Percentiles rank a stretch among this genome's conserved stretches.
phyloP scores from a whole-genome alignment of 2,888 invertebrate species.

The Noctua comes region DNA sequence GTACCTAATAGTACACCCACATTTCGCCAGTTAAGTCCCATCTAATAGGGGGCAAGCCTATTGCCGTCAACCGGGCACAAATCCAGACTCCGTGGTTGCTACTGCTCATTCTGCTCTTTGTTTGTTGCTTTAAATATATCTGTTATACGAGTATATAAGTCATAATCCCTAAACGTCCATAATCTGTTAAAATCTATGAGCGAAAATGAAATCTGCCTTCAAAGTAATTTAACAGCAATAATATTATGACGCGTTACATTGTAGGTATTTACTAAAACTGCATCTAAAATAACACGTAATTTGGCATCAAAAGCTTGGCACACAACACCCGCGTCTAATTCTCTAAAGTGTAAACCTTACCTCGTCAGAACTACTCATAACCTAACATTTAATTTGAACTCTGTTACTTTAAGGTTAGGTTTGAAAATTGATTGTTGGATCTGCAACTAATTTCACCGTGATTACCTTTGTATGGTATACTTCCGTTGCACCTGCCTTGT shows the following conservation, averaged over 20 bases:
- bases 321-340: conserved; percentile 35
- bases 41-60: too few relatives aligned
- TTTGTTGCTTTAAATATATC: not conserved
- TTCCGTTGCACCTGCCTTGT: conserved; percentile 63
- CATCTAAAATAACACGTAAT: conserved; percentile 46
- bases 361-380: conserved; percentile 30
- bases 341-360: conserved; percentile 21
- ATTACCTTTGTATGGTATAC: conserved; percentile 47
- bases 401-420: not conserved
- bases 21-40: too few relatives aligned
- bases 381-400: conserved; percentile 21
- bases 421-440: conserved; percentile 11
- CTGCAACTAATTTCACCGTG: conserved; percentile 52
- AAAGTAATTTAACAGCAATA: conserved; percentile 1
- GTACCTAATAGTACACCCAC: too few relatives aligned
- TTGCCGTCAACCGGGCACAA: too few relatives aligned
- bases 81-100: too few relatives aligned
- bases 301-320: conserved; percentile 59
- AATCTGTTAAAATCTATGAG: not conserved
- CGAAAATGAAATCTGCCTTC: not conserved
- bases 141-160: too few relatives aligned
- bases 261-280: conserved; percentile 31
- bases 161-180: not conserved
- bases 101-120: too few relatives aligned
- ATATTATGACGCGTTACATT: conserved; percentile 15